Conservation (phyloP, 2,888 invertebrate genomes). For the Allygus modestus region DNA sequence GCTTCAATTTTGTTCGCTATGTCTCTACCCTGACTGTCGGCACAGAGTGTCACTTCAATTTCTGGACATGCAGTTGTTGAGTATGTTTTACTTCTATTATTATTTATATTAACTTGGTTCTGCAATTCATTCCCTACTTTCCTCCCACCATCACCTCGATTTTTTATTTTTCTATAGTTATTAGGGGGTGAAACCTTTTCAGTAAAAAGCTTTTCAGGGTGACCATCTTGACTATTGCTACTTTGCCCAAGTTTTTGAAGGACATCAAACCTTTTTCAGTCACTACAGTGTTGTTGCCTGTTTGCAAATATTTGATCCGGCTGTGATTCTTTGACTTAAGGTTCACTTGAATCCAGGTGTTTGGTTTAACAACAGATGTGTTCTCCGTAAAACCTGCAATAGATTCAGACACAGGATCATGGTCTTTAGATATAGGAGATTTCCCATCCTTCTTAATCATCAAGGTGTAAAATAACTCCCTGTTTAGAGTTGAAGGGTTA, state of each 20-base stretch:
- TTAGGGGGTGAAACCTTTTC: neutral
- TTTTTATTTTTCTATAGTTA: neutral
- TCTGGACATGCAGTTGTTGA: neutral
- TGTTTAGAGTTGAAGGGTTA: neutral
- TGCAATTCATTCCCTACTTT: neutral
- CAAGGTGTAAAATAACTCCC: neutral
- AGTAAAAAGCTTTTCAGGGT: neutral
- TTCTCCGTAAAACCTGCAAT: neutral
- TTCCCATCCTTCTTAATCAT: neutral
- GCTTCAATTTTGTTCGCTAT: neutral
- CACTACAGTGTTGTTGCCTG: neutral
- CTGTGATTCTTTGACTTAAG: neutral
- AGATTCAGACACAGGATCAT: too few relatives aligned
- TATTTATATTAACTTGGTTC: neutral
- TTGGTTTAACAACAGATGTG: neutral
- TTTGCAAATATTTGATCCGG: neutral
- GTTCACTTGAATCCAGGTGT: neutral
- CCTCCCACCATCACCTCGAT: neutral
- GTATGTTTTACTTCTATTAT: neutral
- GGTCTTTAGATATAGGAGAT: neutral
- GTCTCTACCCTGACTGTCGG: neutral
- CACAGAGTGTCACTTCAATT: neutral
- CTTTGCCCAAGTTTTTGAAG: neutral
- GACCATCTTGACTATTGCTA: neutral
- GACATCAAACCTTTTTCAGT: neutral